A percentile compares a stretch with the other conserved stretches of the same genome.
Conservation (phyloP, 2,113 vertebrate species). For the Helogale parvula region DNA sequence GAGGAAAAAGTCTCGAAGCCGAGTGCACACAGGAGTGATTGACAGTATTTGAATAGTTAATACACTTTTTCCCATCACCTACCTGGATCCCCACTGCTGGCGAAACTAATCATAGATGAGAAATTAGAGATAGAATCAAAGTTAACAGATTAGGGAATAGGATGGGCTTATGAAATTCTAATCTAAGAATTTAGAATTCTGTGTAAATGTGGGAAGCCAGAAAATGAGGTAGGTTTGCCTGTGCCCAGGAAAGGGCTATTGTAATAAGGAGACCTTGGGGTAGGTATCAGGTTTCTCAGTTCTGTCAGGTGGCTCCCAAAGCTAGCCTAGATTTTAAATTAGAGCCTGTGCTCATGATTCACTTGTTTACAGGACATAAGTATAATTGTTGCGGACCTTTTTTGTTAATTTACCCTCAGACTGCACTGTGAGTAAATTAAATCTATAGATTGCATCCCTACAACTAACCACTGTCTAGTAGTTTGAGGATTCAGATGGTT, state of each 20-base stretch:
- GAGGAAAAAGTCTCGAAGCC: background rate
- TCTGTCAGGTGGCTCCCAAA: background rate
- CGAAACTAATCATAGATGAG: background rate
- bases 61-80: background rate
- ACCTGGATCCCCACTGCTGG: background rate
- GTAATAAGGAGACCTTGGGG: background rate
- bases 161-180: background rate
- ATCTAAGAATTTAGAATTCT: background rate
- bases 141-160: background rate
- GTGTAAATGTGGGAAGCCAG: background rate
- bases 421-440: background rate
- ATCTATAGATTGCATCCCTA: background rate
- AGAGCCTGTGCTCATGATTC: background rate
- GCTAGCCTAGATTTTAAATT: background rate
- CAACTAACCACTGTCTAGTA: background rate
- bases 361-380: background rate
- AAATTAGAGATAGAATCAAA: constrained; percentile 22
- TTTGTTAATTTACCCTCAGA: background rate
- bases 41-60: background rate
- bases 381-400: background rate
- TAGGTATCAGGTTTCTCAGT: background rate
- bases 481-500: background rate
- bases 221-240: background rate
- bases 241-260: background rate
- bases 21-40: background rate